phyloP scores from a whole-genome alignment of 2,797 vertebrate species.

The Brotula barbata region DNA sequence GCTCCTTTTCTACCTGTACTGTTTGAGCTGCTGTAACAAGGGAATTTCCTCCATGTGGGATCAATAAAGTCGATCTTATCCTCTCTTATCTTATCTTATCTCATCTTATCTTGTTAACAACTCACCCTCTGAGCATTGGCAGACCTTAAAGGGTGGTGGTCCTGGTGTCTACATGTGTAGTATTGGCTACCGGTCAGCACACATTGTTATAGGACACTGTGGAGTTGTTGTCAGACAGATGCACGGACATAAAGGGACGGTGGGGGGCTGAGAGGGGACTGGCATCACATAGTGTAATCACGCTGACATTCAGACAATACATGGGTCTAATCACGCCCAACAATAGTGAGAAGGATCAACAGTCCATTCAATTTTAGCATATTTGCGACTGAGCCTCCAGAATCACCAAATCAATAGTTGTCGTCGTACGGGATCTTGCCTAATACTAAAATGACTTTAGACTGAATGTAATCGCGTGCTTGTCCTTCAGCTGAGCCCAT shows the following conservation, averaged over 20 bases:
- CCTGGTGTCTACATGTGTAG: slow-evolving; percentile 5
- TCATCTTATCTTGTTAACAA: too few relatives aligned
- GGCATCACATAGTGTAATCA: slow-evolving; percentile 14
- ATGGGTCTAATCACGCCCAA: not conserved
- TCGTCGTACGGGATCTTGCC: too few relatives aligned
- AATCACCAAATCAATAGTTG: too few relatives aligned
- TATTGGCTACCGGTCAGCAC: slow-evolving; percentile 15
- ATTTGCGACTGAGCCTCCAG: too few relatives aligned
- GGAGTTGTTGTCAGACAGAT: slow-evolving; percentile 37
- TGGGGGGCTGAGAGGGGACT: not conserved
- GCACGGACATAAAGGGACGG: slow-evolving; percentile 20
- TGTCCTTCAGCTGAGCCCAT: slow-evolving; percentile 42
- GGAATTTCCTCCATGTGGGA: too few relatives aligned
- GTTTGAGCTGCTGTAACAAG: too few relatives aligned
- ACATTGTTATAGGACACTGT: slow-evolving; percentile 49
- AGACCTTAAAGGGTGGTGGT: too few relatives aligned
- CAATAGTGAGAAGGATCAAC: not conserved
- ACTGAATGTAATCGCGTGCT: slow-evolving; percentile 42
- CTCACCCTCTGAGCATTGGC: too few relatives aligned
- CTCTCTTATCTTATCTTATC: too few relatives aligned
- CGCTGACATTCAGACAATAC: not conserved
- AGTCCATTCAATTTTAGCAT: not conserved
- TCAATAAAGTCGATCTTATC: too few relatives aligned
- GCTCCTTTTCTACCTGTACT: too few relatives aligned
- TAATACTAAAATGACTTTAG: slow-evolving; percentile 33